Base-by-base conservation (phyloP, 2,888 invertebrate species). In the Linyphia triangularis region DNA sequence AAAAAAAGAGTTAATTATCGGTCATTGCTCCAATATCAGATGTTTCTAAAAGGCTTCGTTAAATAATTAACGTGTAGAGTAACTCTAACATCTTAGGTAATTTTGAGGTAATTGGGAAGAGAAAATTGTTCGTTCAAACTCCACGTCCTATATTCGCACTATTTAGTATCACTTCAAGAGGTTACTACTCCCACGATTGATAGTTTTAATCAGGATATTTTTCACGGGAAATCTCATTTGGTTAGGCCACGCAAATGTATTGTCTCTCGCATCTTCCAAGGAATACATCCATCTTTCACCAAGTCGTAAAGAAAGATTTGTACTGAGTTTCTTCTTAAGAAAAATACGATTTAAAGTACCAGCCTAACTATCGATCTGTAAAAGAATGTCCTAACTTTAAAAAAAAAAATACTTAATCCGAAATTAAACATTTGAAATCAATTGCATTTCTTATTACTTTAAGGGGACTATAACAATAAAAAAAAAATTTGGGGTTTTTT, bases 171-270 rank as follows among this genome's bases (percentile, higher is more conserved):
- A 22, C 63, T 37, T 77, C 37, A 40, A n/a, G n/a, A 16, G 26
- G 51, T n/a, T n/a, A 51, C 37, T 24, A 24, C 59, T 6, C 33
- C 37, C n/a, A 63, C 33, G 77, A 77, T 77, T 77, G 63, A 77
- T 77, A 61, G n/a, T 40, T 77, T 77, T 77, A 77, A 77, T 77
- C 77, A 77, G 37, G 61, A 70, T 37, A 40, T 70, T 63, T 51
- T 77, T 61, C 61, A 13, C 22, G 37, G 4, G 24, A 16, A 63
- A 26, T 61, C 77, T 43, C 43, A 77, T 77, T 77, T 40, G 37
- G 63, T 40, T 61, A 4, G 61, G 24, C 26, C n/a, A 37, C 63
- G 16, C 26, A n/a, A 63, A 77, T 37, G 77, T 63, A 77, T 70
- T 43, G 24, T 70, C 43, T 70, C 7, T 61, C 16, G 19, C 30